Conservation (phyloP, 2,797 vertebrate genomes). For the Calcarius lapponicus region DNA sequence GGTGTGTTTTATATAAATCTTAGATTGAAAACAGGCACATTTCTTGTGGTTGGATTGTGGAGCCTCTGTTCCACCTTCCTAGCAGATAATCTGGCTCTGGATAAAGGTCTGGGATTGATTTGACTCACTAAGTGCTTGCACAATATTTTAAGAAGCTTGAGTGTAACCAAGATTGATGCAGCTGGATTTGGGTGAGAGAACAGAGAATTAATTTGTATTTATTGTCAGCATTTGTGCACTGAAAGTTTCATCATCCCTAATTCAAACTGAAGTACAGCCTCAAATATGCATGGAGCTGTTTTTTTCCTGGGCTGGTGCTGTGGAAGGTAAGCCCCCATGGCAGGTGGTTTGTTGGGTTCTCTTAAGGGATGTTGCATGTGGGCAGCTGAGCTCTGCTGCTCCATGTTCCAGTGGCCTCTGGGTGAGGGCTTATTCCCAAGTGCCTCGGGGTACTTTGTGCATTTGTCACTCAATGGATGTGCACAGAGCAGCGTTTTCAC, state of each 20-base stretch:
- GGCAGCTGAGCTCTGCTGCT: background rate
- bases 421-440: background rate
- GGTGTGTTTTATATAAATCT: background rate
- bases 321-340: background rate
- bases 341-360: background rate
- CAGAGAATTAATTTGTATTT: background rate
- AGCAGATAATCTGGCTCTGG: background rate
- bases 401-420: accelerated
- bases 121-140: background rate
- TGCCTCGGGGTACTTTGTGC: background rate
- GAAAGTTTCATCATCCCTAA: background rate
- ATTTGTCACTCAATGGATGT: background rate
- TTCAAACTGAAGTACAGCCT: background rate
- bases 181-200: background rate
- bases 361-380: background rate
- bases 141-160: background rate
- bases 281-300: background rate
- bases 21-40: background rate
- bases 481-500: background rate
- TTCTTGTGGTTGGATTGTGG: background rate
- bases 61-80: background rate
- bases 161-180: background rate
- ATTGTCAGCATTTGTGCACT: background rate
- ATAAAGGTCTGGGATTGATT: background rate
- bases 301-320: background rate